Evolutionary conservation across 2,113 vertebrate genomes (phyloP), one percentile per base, ranked within the genome.

Genomic region (Cranoglanis bouderius): DNA sequence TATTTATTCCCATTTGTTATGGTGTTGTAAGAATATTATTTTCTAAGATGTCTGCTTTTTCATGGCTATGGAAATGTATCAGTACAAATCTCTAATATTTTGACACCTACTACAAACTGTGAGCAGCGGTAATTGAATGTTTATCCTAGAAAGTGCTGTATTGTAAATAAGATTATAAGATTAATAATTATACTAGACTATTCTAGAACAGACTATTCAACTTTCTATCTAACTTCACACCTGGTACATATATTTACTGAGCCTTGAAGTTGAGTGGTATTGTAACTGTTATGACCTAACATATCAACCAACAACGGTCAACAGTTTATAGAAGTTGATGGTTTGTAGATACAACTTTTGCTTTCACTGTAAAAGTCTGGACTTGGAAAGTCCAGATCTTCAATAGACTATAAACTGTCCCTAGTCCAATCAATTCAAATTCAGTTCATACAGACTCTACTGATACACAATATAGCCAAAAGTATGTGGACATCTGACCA

Each of bases 1-100:
- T 78, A 84, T 88, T 90, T 89, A 87, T 75, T 89, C 49, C 75
- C 57, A 87, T 87, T 90, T 72, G 86, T 86, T 83, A 67, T 8
- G 65, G 80, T 51, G 70, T 88, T 77, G 43, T 87, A 82, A 49
- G 19, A 53, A 82, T 88, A 51, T 80, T 70, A 65, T 65, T 59
- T 83, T 57, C 10, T n/a, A 88, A 21, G 49, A 43, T 49, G 40
- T 75, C 46, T 85, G 61, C 81, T 84, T 51, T 88, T 61, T 84
- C 51, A 6, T 78, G 70, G 70, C 74, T 80, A 51, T 21, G 65
- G 29, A 77, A 61, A 82, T 70, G 38, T 55, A 90, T 77, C 55
- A 29, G 40, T 90, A 49, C 19, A 57, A 84, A 84, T 82, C 19
- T 80, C 49, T 19, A 82, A 40, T n/a, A 81, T 51, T 74, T 75